Evolutionary conservation across 1,140 invertebrate species (phyloP).

Genomic region (Hypsibius dujardini): DNA sequence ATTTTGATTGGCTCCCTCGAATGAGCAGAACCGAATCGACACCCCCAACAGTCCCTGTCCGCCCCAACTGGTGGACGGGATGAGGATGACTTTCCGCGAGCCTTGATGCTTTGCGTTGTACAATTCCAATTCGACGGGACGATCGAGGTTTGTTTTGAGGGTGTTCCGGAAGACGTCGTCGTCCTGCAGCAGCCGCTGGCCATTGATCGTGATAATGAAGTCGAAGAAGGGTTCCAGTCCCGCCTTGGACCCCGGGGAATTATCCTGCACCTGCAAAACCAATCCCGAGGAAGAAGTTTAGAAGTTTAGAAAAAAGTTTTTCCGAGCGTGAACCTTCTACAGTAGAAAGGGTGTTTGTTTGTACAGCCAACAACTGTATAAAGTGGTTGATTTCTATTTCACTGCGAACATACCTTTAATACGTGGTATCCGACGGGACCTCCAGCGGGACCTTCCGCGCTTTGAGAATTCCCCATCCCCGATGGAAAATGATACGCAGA

Average conservation of each 20-base stretch:
- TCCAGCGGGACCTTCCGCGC: no score
- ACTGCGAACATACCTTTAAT: no score
- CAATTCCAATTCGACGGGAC: conserved; percentile 68
- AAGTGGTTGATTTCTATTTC: no score
- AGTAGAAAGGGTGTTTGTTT: no score
- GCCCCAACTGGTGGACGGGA: conserved; percentile 76
- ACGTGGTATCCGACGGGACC: no score
- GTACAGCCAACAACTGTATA: no score
- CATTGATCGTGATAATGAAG: conserved; percentile 56
- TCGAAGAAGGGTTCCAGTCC: conserved; percentile 97
- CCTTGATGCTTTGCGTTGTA: conserved; percentile 94
- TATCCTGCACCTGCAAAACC: conserved; percentile 71
- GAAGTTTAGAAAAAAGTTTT: no score
- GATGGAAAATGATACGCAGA: no score
- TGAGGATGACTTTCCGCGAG: conserved; percentile 69
- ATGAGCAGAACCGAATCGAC: conserved; percentile 95
- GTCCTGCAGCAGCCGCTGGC: conserved; percentile 45
- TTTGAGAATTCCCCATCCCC: no score
- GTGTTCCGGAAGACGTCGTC: conserved; percentile 93
- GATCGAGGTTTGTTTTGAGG: conserved; percentile 70
- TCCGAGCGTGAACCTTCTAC: no score
- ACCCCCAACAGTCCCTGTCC: conserved; percentile 91
- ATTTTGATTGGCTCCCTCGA: conserved; percentile 97
- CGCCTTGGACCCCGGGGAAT: conserved; percentile 79
- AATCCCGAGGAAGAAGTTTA: conserved; percentile 25